Evolutionary conservation across 2,888 invertebrate genomes (phyloP).

Genomic region (Dasypogon diadema): DNA sequence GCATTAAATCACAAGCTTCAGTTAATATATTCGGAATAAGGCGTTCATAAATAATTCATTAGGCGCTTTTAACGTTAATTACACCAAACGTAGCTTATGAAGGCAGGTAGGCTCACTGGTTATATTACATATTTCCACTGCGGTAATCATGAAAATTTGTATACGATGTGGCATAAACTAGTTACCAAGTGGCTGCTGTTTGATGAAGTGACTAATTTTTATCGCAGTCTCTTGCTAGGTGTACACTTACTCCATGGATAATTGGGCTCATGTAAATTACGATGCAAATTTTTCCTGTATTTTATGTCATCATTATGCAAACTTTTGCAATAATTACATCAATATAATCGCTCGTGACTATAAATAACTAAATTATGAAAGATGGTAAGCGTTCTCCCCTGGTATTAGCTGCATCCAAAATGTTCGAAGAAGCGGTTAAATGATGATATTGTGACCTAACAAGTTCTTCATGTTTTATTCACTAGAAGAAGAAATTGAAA

Average conservation of each 20-base stretch:
- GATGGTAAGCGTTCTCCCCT: too few relatives aligned
- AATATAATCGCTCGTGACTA: too few relatives aligned
- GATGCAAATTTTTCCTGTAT: conserved; percentile 12
- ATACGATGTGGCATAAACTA: not conserved
- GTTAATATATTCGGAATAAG: conserved; percentile 2
- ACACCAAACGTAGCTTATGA: not conserved
- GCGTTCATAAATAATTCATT: conserved; percentile 47
- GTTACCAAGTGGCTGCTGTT: conserved; percentile 12
- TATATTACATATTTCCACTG: not conserved
- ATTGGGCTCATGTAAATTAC: conserved; percentile 10
- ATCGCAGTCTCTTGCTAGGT: conserved; percentile 1
- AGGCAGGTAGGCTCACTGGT: not conserved
- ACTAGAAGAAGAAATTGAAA: too few relatives aligned
- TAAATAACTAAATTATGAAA: too few relatives aligned
- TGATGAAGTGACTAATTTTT: conserved; percentile 39
- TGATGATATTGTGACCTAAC: too few relatives aligned
- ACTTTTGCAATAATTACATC: conserved; percentile 3
- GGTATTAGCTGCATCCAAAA: too few relatives aligned
- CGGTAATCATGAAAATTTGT: conserved; percentile 31
- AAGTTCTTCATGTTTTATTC: too few relatives aligned
- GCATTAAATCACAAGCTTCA: conserved; percentile 23
- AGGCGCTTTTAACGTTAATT: conserved; percentile 41
- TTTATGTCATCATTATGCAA: conserved; percentile 37
- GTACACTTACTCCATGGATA: conserved; percentile 9
- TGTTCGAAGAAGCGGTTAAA: too few relatives aligned